A percentile compares a stretch with the other conserved stretches of the same genome.
Evolutionary conservation across 2,888 invertebrate genomes (phyloP).

Genomic region (Cenopis cana): DNA sequence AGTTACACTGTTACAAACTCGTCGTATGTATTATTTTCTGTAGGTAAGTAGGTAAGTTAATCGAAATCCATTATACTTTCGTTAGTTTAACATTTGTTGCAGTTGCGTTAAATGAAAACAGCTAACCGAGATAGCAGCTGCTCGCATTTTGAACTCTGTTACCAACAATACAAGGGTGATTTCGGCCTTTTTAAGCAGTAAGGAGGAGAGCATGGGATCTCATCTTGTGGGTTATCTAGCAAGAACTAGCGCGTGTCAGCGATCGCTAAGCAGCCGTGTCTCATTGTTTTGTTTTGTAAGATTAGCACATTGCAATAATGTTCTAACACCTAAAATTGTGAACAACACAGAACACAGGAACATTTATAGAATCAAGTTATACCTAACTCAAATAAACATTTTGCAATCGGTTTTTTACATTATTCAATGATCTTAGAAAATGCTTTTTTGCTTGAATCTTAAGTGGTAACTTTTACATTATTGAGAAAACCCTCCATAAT

Average conservation of each 20-base stretch:
- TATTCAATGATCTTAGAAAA: too few species aligned
- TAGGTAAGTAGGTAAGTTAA: not conserved
- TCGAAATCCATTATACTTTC: constrained; percentile 3
- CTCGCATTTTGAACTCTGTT: not conserved
- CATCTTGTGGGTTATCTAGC: constrained; percentile 62
- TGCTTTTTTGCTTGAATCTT: not conserved
- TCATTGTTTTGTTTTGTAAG: constrained; percentile 55
- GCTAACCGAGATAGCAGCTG: not conserved
- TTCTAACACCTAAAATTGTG: not conserved
- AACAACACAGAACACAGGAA: not conserved
- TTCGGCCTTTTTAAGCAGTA: too few species aligned
- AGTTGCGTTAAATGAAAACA: not conserved
- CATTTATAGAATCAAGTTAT: not conserved
- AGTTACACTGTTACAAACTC: not conserved
- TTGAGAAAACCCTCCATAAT: not conserved
- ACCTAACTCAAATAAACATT: not conserved
- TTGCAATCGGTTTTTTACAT: not conserved
- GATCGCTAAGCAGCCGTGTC: constrained; percentile 61
- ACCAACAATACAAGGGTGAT: not conserved
- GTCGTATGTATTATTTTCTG: constrained; percentile 1
- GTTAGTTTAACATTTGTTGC: constrained; percentile 11
- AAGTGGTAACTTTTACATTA: too few species aligned
- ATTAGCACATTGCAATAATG: constrained; percentile 25
- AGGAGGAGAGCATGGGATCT: constrained; percentile 5
- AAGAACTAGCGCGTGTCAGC: constrained; percentile 74